Evolutionary conservation across 2,797 vertebrate species (phyloP).

Genomic region (Schizothorax lantsangensis): DNA sequence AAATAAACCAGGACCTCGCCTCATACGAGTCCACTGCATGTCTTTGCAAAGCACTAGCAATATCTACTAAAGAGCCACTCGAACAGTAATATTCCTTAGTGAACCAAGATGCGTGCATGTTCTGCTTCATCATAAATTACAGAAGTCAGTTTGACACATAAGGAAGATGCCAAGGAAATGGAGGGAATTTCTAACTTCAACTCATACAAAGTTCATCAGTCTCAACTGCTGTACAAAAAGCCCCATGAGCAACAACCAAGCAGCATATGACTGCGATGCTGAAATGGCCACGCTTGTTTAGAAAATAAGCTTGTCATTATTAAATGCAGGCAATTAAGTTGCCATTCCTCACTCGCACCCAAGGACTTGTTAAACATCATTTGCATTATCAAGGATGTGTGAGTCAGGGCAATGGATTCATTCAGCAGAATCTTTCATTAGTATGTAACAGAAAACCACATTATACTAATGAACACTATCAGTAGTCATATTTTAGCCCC

Average conservation of each 20-base stretch:
- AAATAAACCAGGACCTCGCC: background rate
- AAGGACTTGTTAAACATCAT: background rate
- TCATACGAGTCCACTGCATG: background rate
- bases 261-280: background rate
- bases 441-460: too few species aligned
- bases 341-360: background rate
- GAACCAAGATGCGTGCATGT: background rate
- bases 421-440: background rate
- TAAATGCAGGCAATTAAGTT: background rate
- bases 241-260: background rate
- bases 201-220: background rate
- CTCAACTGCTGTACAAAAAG: background rate
- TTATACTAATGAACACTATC: background rate
- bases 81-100: background rate
- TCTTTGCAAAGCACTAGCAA: background rate
- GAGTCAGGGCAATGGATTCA: background rate
- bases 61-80: background rate
- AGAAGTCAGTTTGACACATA: background rate
- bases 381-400: background rate
- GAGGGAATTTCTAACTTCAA: constrained; percentile 5
- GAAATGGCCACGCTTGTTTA: background rate
- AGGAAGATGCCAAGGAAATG: background rate
- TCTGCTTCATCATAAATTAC: background rate
- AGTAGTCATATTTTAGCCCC: background rate
- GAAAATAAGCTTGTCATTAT: background rate